Conservation (phyloP, 2,888 invertebrate genomes). For the Synanthedon vespiformis region DNA sequence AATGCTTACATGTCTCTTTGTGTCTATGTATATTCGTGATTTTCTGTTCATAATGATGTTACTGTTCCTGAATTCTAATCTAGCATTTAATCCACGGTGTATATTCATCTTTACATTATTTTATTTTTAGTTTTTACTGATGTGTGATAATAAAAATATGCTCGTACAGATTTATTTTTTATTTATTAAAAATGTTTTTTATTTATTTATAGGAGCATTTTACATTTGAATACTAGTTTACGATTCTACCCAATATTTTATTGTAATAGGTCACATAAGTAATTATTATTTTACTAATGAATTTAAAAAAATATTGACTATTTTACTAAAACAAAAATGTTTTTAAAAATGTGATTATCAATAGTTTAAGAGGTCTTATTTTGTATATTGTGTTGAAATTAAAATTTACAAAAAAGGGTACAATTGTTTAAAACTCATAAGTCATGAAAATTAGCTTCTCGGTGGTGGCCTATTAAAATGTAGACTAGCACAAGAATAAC, state of each 20-base stretch:
- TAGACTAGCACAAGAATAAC: constrained; percentile 33
- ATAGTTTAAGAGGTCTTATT: background rate
- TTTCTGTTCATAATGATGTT: background rate
- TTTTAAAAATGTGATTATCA: background rate
- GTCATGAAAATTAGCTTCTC: constrained; percentile 1
- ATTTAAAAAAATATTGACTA: background rate
- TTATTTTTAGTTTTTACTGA: background rate
- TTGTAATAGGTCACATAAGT: background rate
- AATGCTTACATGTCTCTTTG: constrained; percentile 28
- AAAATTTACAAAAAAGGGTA: background rate
- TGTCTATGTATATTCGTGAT: constrained; percentile 18
- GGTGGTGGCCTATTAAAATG: constrained; percentile 40
- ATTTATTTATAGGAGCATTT: background rate
- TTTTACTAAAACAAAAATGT: background rate
- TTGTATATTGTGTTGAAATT: background rate
- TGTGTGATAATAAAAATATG: background rate
- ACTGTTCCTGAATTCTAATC: background rate
- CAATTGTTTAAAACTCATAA: background rate
- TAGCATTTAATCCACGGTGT: background rate
- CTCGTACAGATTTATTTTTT: constrained; percentile 5
- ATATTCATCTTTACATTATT: background rate
- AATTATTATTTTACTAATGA: background rate
- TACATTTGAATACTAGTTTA: background rate
- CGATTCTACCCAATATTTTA: background rate
- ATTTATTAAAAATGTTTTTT: constrained; percentile 18